Evolutionary conservation across 1,140 invertebrate species (phyloP), one percentile per base, ranked within the genome.

Genomic region (Trichonephila inaurata): DNA sequence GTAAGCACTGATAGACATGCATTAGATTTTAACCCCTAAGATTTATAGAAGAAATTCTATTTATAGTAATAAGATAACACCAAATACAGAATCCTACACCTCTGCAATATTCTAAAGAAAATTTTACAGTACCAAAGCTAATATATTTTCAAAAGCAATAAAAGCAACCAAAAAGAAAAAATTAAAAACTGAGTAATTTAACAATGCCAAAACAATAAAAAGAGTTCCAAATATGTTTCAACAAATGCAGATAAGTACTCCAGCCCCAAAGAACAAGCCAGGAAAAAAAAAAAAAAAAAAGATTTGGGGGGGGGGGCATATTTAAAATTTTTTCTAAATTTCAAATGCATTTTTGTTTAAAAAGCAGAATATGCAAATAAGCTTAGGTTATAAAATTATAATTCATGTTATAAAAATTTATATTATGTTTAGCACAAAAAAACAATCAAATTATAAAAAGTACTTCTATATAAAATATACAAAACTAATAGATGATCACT

Each of bases 301-400:
- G n/a, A n/a, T n/a, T n/a, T n/a, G n/a, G n/a, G n/a, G n/a, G 33
- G 33, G 33, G 33, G 51, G 10, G 51, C 51, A 51, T 51, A 51
- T 51, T 51, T 51, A 51, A 51, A 51, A 51, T 5, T 10, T 10
- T 51, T 5, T 51, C 8, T 10, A 10, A 51, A 51, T 51, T 51
- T 51, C 51, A 51, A 51, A 51, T 51, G 51, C 51, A 10, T 10
- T 51, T 51, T 51, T 77, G 40, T 40, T 40, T 40, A 6, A 33
- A 83, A n/a, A 58, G 19, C 24, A 82, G 28, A n/a, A 83, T n/a
- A 58, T 58, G 82, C 82, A 83, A 83, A 83, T 83, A 83, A 83
- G 82, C 82, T 83, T 83, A 83, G 82, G 21, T 83, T n/a, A 28
- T n/a, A 83, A 58, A 58, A 58, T 28, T 58, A n/a, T 28, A 58